Evolutionary conservation across 2,888 invertebrate species (phyloP).

Genomic region (Metalampra italica): DNA sequence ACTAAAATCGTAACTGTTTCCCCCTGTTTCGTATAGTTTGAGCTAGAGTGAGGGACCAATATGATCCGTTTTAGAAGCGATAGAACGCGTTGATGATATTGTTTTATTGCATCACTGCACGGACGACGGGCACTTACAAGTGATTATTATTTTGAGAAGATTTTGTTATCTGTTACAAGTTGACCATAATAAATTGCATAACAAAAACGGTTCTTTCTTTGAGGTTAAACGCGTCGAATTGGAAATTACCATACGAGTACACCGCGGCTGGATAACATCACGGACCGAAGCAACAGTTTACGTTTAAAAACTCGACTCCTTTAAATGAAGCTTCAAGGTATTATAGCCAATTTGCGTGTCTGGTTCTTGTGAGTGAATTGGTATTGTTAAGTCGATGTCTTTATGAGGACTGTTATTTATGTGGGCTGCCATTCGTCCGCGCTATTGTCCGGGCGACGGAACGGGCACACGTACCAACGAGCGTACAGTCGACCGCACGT

Average conservation of each 20-base stretch:
- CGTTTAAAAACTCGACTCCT: conserved; percentile 14
- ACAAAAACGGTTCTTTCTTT: conserved; percentile 11
- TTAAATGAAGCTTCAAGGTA: conserved; percentile 14
- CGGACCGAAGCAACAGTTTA: conserved; percentile 5
- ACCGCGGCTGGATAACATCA: conserved; percentile 10
- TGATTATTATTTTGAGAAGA: too few species aligned
- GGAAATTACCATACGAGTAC: conserved; percentile 19
- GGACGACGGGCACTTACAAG: too few species aligned
- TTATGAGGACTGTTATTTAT: conserved; percentile 30
- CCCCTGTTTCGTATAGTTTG: too few species aligned
- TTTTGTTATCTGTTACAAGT: background rate
- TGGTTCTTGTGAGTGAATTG: conserved; percentile 19
- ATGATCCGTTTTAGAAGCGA: too few species aligned
- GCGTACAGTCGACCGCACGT: too few species aligned
- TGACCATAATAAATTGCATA: background rate
- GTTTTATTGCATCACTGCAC: too few species aligned
- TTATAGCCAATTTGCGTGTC: conserved; percentile 13
- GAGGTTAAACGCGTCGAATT: conserved; percentile 24
- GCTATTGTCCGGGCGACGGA: conserved; percentile 26
- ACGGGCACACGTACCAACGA: conserved; percentile 32
- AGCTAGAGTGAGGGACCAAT: too few species aligned
- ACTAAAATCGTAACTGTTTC: too few species aligned
- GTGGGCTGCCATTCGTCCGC: conserved; percentile 14
- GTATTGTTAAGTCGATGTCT: conserved; percentile 25
- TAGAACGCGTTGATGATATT: too few species aligned